Conservation (phyloP, 2,113 vertebrate genomes). For the Gallinago jamesoni region DNA sequence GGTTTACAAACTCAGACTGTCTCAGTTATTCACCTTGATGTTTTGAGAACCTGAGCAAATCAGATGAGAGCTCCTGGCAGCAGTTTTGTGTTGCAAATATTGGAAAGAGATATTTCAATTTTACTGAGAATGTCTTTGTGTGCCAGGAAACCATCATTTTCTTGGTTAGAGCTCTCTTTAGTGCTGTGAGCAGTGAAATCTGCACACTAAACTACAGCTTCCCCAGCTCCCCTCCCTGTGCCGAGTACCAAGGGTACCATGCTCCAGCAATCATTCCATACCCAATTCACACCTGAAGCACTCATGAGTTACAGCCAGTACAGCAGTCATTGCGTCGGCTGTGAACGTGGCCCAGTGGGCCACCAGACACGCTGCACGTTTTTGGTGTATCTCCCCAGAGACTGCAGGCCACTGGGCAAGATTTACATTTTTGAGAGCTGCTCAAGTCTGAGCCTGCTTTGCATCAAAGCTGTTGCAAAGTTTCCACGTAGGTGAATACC, state of each 20-base stretch:
- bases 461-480: not conserved
- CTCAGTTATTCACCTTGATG: constrained; percentile 33
- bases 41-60: constrained; percentile 17
- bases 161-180: not conserved
- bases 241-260: not conserved
- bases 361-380: rapidly evolving
- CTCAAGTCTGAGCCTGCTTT: not conserved
- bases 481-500: rapidly evolving
- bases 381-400: not conserved
- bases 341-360: not conserved
- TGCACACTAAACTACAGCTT: not conserved
- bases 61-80: constrained; percentile 17
- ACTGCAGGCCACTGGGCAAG: not conserved
- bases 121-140: not conserved
- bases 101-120: not conserved
- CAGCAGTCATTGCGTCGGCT: not conserved
- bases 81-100: not conserved
- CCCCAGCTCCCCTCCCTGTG: not conserved
- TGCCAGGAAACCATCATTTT: constrained; percentile 11
- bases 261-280: not conserved
- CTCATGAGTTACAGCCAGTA: not conserved
- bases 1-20: not conserved
- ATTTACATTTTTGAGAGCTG: not conserved
- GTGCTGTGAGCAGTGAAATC: not conserved
- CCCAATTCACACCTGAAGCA: not conserved